Evolutionary conservation across 2,888 invertebrate genomes (phyloP).

Genomic region (Lasioglossum calceatum): DNA sequence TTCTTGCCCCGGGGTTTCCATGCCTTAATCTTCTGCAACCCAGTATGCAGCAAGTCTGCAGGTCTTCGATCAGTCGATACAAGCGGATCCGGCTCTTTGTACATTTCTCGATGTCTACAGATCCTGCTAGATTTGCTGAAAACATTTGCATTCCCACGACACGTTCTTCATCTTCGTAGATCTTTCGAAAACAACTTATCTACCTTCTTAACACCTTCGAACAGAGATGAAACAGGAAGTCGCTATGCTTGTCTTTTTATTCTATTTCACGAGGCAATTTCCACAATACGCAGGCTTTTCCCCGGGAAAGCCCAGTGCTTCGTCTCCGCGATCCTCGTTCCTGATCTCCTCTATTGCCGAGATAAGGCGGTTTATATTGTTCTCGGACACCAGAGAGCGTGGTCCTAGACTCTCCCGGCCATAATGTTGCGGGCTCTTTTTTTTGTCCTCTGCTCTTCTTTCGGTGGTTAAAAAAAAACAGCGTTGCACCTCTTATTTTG

Average conservation of each 20-base stretch:
- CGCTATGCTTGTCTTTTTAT: not conserved
- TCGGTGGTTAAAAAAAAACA: conserved; percentile 16
- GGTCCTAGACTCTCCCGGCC: not conserved
- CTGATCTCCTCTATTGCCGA: conserved; percentile 11
- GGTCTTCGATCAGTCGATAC: not conserved
- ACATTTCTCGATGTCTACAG: not conserved
- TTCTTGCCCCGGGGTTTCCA: not conserved
- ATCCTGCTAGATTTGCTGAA: not conserved
- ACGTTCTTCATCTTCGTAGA: not conserved
- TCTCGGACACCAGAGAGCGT: not conserved
- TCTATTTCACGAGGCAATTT: not conserved
- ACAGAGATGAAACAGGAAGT: not conserved
- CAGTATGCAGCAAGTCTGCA: not conserved
- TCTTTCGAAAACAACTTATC: not conserved
- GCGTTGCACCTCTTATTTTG: conserved; percentile 46
- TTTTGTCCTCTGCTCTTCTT: not conserved
- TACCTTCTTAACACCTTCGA: not conserved
- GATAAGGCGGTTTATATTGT: conserved; percentile 39
- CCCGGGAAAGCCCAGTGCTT: not conserved
- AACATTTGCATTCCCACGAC: not conserved
- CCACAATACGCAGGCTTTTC: not conserved
- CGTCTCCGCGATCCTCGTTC: not conserved
- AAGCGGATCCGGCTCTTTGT: not conserved
- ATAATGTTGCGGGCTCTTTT: not conserved
- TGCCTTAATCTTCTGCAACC: conserved; percentile 2